Evolutionary conservation across 2,888 invertebrate species (phyloP).

Genomic region (Campoletis raptor): DNA sequence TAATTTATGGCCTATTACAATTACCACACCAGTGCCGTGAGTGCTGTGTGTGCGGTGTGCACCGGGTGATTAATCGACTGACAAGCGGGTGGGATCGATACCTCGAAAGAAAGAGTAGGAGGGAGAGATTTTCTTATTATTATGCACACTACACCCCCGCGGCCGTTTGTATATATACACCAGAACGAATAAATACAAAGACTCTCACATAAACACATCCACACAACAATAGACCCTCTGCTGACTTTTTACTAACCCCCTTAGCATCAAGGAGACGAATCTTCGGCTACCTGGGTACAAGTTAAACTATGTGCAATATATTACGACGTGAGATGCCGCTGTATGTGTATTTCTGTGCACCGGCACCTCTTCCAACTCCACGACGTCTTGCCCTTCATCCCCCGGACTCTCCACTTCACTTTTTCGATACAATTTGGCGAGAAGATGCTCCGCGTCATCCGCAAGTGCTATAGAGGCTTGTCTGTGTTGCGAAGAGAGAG

Average conservation of each 20-base stretch:
- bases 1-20: slow-evolving; percentile 78
- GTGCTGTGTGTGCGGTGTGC: slow-evolving; percentile 14
- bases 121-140: slow-evolving; percentile 54
- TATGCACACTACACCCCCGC: slow-evolving; percentile 46
- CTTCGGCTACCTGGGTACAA: slow-evolving; percentile 10
- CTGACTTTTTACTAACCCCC: slow-evolving; percentile 29
- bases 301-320: not conserved
- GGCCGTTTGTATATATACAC: slow-evolving; percentile 1
- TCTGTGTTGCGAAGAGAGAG: not conserved
- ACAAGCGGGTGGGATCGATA: slow-evolving; percentile 74
- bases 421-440: slow-evolving; percentile 63
- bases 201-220: not conserved
- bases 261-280: slow-evolving; percentile 2
- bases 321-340: slow-evolving; percentile 7
- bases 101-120: slow-evolving; percentile 37
- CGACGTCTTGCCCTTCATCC: slow-evolving; percentile 31
- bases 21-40: slow-evolving; percentile 70
- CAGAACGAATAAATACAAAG: slow-evolving; percentile 12
- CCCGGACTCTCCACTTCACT: slow-evolving; percentile 27
- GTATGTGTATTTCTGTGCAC: not conserved
- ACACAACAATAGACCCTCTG: not conserved
- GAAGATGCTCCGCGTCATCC: slow-evolving; percentile 43
- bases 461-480: slow-evolving; percentile 43
- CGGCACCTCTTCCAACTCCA: slow-evolving; percentile 33
- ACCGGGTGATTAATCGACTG: slow-evolving; percentile 76